Evolutionary conservation across 2,888 invertebrate species (phyloP).

Genomic region (Heliothis peltigera): DNA sequence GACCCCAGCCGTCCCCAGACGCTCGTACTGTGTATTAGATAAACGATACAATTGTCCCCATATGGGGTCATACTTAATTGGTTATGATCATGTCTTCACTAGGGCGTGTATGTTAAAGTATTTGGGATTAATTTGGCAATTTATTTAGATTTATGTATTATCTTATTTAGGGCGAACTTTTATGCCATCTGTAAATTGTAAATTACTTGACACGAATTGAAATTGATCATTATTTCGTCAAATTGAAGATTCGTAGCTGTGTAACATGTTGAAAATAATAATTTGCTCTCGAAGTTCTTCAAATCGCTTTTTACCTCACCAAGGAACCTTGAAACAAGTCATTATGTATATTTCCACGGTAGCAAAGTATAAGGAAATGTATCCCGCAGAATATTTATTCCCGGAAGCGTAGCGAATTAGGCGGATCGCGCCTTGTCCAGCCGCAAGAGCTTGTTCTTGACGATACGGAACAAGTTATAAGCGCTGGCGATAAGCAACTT

Average conservation of each 20-base stretch:
- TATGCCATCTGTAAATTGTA: conserved; percentile 5
- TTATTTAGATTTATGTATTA: conserved; percentile 46
- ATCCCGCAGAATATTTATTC: conserved; percentile 56
- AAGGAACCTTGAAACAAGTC: conserved; percentile 43
- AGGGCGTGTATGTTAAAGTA: conserved; percentile 56
- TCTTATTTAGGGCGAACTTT: conserved; percentile 27
- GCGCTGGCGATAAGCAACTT: conserved; percentile 60
- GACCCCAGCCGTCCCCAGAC: conserved; percentile 66
- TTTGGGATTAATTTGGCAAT: conserved; percentile 48
- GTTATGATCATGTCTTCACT: conserved; percentile 57
- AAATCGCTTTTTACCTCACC: conserved; percentile 22
- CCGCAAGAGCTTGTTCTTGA: conserved; percentile 74
- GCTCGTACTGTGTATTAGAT: conserved; percentile 65
- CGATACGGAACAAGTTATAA: conserved; percentile 40
- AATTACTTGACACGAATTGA: neutral
- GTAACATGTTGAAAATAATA: conserved; percentile 20
- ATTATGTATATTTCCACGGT: conserved; percentile 55
- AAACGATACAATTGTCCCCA: conserved; percentile 43
- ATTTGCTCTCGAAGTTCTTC: conserved; percentile 18
- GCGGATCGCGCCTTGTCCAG: conserved; percentile 81
- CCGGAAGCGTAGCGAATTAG: conserved; percentile 81
- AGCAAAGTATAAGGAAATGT: conserved; percentile 53
- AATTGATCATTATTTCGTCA: conserved; percentile 2
- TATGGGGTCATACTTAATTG: conserved; percentile 63
- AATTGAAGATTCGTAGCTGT: conserved; percentile 11